These are phyloP conservation scores for Amphipoea oculea DNA, from an alignment of 2,888 invertebrate species.

Conservation along the genomic window DNA sequence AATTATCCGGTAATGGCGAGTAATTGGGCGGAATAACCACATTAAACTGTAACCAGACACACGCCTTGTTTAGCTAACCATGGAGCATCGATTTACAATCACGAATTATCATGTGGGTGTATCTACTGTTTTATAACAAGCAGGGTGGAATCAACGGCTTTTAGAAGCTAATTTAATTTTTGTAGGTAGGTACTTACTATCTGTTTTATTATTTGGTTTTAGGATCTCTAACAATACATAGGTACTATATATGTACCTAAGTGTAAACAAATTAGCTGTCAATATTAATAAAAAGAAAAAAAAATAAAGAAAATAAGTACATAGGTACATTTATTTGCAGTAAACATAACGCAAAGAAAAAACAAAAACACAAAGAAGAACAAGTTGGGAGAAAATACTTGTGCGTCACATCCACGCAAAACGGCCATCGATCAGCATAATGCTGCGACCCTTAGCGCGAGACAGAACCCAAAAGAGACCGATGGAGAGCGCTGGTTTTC, in stretches of 20 bases:
- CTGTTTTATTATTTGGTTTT: not conserved
- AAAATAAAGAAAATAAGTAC: too few relatives aligned
- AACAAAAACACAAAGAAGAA: too few relatives aligned
- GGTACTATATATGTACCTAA: not conserved
- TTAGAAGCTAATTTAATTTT: not conserved
- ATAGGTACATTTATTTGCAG: too few relatives aligned
- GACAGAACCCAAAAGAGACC: too few relatives aligned
- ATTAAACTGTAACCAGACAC: constrained; percentile 77
- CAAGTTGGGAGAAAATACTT: too few relatives aligned
- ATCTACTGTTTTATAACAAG: constrained; percentile 3
- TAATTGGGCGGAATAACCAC: constrained; percentile 87
- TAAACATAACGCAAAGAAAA: too few relatives aligned
- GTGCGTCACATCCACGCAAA: too few relatives aligned
- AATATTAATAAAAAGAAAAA: too few relatives aligned
- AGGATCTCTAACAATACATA: not conserved
- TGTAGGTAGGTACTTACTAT: not conserved
- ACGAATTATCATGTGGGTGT: constrained; percentile 68
- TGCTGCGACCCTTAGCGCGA: too few relatives aligned
- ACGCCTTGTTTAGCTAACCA: constrained; percentile 71
- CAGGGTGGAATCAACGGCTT: not conserved
- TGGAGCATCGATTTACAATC: constrained; percentile 77
- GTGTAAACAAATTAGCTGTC: too few relatives aligned
- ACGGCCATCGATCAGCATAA: too few relatives aligned
- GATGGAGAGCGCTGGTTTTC: too few relatives aligned
- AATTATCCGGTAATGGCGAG: constrained; percentile 80